Evolutionary conservation across 2,113 vertebrate genomes (phyloP), one percentile per base, ranked within the genome.

Genomic region (Phasianus colchicus): DNA sequence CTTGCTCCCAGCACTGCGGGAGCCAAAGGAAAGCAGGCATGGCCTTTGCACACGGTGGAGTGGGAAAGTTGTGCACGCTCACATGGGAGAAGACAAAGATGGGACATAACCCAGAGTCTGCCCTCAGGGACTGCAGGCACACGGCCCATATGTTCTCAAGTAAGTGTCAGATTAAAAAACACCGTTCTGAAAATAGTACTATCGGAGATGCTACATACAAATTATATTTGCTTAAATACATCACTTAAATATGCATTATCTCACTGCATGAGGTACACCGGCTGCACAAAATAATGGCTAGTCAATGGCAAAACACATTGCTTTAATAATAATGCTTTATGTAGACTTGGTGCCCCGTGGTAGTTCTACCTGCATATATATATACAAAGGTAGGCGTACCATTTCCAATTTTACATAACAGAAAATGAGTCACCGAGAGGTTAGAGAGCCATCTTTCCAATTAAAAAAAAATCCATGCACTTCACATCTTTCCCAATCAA

Each of bases 211-310:
- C 20, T 21, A n/a, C 24, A 34, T 50, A 52, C 69, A 92, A 71
- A 78, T 77, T 67, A 29, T 10, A 86, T 64, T 73, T 90, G 45
- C 52, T 77, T 70, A 94, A 93, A 83, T 63, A 63, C 6, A 48
- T 66, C 55, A 45, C 69, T 80, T 57, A 69, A 86, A 54, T 83
- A 91, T 65, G 91, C 67, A 72, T 73, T 48, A 76, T 47, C 2
- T 2, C 72, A 70, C 40, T 27, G 54, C 40, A 21, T 16, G 76
- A 76, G 22, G 83, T 40, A 27, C 34, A 16, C 0, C 1, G n/a
- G 48, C 48, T 52, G 34, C 48, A 83, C 34, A 63, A 89, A 89
- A 80, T 19, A n/a, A 89, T 13, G 48, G 78, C 79, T 86, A 48
- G 58, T 45, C 72, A 70, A 47, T 11, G 27, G 72, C 20, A 77